Percentiles rank a stretch among this genome's conserved stretches.
These are phyloP conservation scores for Xenentodon cancila DNA, from an alignment of 2,797 vertebrate species.

Conservation along the genomic window DNA sequence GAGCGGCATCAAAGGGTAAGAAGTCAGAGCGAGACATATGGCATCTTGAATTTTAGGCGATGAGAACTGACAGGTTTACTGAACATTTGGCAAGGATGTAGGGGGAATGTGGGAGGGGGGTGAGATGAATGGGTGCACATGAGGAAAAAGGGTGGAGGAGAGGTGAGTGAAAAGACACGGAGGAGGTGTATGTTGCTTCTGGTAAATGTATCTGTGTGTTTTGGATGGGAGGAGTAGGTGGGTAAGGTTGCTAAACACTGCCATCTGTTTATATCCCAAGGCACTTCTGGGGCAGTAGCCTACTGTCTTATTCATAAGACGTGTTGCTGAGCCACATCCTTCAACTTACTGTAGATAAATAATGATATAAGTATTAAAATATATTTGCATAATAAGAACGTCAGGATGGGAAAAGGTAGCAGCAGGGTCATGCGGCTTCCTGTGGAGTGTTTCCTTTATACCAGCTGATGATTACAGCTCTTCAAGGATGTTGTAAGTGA, in stretches of 20 bases:
- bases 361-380: slow-evolving; percentile 65
- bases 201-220: slow-evolving; percentile 40
- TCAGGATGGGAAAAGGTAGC: slow-evolving; percentile 74
- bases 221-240: slow-evolving; percentile 66
- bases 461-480: slow-evolving; percentile 78
- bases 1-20: slow-evolving; percentile 48
- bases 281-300: slow-evolving; percentile 78
- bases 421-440: slow-evolving; percentile 87
- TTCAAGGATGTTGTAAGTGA: slow-evolving; percentile 82
- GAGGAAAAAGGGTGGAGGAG: slow-evolving; percentile 28
- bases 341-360: slow-evolving; percentile 83
- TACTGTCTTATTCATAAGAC: slow-evolving; percentile 92
- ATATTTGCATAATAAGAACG: slow-evolving; percentile 69
- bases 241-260: slow-evolving; percentile 88
- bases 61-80: slow-evolving; percentile 90
- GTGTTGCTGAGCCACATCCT: slow-evolving; percentile 56
- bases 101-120: slow-evolving; percentile 3
- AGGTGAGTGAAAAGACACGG: slow-evolving; percentile 13
- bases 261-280: slow-evolving; percentile 89
- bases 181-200: slow-evolving; percentile 23
- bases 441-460: slow-evolving; percentile 78
- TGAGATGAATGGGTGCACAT: slow-evolving; percentile 9
- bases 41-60: slow-evolving; percentile 82
- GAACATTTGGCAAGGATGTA: slow-evolving; percentile 72
- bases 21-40: slow-evolving; percentile 87